Percentiles rank a stretch among this genome's conserved stretches.
phyloP scores from a whole-genome alignment of 37 sponge, comb jelly and placozoan species.

The Lycopodina hypogea region DNA sequence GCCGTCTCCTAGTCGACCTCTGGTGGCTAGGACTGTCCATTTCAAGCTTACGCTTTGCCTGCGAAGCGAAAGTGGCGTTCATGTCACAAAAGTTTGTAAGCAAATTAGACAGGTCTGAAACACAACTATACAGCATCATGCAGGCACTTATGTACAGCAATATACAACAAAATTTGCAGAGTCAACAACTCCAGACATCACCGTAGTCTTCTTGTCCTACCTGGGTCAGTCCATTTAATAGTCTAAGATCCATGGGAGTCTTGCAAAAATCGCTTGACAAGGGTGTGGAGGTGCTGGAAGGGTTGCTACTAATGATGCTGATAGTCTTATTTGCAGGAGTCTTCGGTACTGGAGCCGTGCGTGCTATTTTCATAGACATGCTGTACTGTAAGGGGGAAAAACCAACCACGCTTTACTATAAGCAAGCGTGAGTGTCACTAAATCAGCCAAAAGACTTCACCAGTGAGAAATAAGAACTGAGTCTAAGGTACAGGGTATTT shows the following conservation, averaged over 20 bases:
- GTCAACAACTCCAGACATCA: not conserved
- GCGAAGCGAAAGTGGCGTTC: not conserved
- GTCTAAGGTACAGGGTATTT: no score
- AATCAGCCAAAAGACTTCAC: not conserved
- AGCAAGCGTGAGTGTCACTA: not conserved
- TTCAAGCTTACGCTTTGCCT: conserved; percentile 67
- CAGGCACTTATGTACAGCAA: no score
- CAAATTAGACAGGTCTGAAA: not conserved
- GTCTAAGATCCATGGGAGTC: conserved; percentile 26
- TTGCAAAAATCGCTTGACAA: conserved; percentile 8
- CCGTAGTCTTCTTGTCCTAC: conserved; percentile 4
- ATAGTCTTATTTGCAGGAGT: not conserved
- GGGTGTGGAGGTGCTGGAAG: conserved; percentile 3
- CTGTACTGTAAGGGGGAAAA: not conserved
- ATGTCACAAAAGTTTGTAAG: not conserved
- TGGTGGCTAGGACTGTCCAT: conserved; percentile 43
- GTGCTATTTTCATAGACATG: conserved; percentile 14
- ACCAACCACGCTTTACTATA: not conserved
- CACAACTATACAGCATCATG: not conserved
- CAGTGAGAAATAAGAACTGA: no score
- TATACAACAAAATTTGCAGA: not conserved
- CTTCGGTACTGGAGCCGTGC: not conserved
- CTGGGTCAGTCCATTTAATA: conserved; percentile 35
- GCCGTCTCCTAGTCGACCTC: conserved; percentile 28
- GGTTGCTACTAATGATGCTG: not conserved